Evolutionary conservation across 2,888 invertebrate species (phyloP), one percentile per base, ranked within the genome.

Genomic region (Lacanobia wlatinum): DNA sequence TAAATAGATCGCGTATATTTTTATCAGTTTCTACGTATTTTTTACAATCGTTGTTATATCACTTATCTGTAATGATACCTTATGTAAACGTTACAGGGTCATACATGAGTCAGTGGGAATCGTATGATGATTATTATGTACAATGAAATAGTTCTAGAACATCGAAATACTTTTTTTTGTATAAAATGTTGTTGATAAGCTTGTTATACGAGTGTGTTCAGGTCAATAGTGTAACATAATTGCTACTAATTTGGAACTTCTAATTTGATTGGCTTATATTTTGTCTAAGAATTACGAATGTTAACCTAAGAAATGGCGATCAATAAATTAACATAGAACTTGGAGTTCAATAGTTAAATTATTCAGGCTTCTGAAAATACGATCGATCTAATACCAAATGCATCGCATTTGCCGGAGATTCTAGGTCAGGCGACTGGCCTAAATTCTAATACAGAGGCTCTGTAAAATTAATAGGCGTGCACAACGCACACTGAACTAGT

Each of bases 1-100:
- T 34, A 46, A 60, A 21, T 46, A 28, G 50, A 23, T 43, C 61
- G 28, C 28, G 21, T 16, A 46, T 52, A 43, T 66, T 68, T 61
- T 80, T 73, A 80, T 83, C 84, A n/a, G 61, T 68, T 62, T 9
- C 14, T 55, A 52, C n/a, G 69, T 78, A 53, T 23, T 78, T 72
- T 55, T 80, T 58, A 61, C 38, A 56, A 55, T 48, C 28, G 7
- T 46, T 21, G 23, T 62, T 56, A 28, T 59, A 50, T 66, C 66
- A 63, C 21, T 62, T 72, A 69, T 67, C 73, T 48, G 0, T 62
- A 40, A 71, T 67, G 59, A 66, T 60, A 56, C 10, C 10, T 18
- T 55, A 55, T 55, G 53, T 82, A 62, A 67, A 75, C 63, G n/a
- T 48, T 8, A 53, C 59, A 73, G 14, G 63, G 63, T 64, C 52